Percentiles rank a stretch among this genome's conserved stretches.
Conservation (phyloP, 2,888 invertebrate genomes). For the Agonopterix subpropinquella region DNA sequence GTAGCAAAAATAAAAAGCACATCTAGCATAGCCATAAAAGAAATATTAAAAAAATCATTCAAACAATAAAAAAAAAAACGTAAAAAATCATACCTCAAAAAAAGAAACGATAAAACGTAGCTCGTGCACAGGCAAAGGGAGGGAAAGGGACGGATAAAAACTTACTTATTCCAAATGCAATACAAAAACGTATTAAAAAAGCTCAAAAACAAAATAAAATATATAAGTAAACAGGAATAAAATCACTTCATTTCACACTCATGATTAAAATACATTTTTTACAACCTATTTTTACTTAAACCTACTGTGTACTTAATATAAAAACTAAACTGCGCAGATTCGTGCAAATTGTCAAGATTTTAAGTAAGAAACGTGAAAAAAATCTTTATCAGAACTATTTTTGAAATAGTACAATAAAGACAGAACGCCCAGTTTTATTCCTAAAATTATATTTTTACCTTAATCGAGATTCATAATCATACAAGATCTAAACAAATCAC, state of each 20-base stretch:
- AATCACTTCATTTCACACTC: slow-evolving; percentile 41
- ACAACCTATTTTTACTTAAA: slow-evolving; percentile 46
- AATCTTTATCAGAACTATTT: slow-evolving; percentile 63
- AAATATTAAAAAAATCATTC: too few relatives aligned
- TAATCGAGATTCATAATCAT: slow-evolving; percentile 3
- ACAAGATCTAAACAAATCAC: slow-evolving; percentile 2
- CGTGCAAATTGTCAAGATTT: slow-evolving; percentile 23
- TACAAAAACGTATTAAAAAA: slow-evolving; percentile 29
- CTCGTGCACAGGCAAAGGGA: slow-evolving; percentile 55
- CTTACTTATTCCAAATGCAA: slow-evolving; percentile 38
- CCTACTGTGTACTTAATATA: slow-evolving; percentile 55
- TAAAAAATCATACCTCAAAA: slow-evolving; percentile 60
- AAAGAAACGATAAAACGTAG: slow-evolving; percentile 48
- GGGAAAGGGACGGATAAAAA: slow-evolving; percentile 50
- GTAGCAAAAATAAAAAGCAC: too few relatives aligned
- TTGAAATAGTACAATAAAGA: slow-evolving; percentile 65
- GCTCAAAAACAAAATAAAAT: slow-evolving; percentile 31
- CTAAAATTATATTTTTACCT: slow-evolving; percentile 4
- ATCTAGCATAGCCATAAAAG: too few relatives aligned
- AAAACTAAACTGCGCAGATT: slow-evolving; percentile 42
- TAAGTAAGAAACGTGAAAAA: slow-evolving; percentile 22
- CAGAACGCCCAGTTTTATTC: slow-evolving; percentile 28
- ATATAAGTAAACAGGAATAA: slow-evolving; percentile 32
- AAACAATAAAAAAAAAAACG: slow-evolving; percentile 22
- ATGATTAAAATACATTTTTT: slow-evolving; percentile 44